Base-by-base conservation (phyloP, 92 coral and sea anemone species). In the Zoanthus solanderi region DNA sequence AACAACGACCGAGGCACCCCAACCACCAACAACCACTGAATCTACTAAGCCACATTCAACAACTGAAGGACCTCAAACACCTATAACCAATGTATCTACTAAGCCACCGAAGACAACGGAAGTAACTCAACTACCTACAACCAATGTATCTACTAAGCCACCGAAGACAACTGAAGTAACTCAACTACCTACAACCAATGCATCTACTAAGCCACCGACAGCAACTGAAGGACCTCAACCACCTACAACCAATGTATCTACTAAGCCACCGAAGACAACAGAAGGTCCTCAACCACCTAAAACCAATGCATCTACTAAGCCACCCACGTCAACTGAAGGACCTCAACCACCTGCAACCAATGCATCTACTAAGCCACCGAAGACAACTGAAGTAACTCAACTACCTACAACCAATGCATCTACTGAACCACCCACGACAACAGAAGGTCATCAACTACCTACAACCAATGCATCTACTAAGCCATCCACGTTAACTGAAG, bases 191-290 rank as follows among this genome's bases (percentile, higher is more conserved):
- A 58, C 83, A 18, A 78, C 71, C 31, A 78, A 47, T 16, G 16
- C 31, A 9, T 47, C 75, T 65, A 73, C 85, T 61, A 67, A 63
- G 73, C 45, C 65, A 7, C 90, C 72, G 15, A 78, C 89, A 6
- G 9, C 72, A 29, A 57, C 44, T 23, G 65, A 87, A 72, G 14
- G 68, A 0, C 23, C 50, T 50, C 28, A 60, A 31, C 84, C 84
- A 78, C 84, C 84, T 6, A 79, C 89, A n/a, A 86, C 85, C 6
- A 63, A 32, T 16, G 69, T 54, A 28, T 69, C 84, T 23, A 60
- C 68, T 17, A 78, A 63, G 69, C 69, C 69, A 2, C 31, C 69
- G 52, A 47, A 47, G 11, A 69, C 74, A 29, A 57, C 44, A 4
- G 65, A 87, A 50, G 14, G 68, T 0, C 23, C 50, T 52, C 28